A percentile compares a stretch with the other conserved stretches of the same genome.
These are phyloP conservation scores for Melanostoma scalare DNA, from an alignment of 2,888 invertebrate species.

Conservation along the genomic window DNA sequence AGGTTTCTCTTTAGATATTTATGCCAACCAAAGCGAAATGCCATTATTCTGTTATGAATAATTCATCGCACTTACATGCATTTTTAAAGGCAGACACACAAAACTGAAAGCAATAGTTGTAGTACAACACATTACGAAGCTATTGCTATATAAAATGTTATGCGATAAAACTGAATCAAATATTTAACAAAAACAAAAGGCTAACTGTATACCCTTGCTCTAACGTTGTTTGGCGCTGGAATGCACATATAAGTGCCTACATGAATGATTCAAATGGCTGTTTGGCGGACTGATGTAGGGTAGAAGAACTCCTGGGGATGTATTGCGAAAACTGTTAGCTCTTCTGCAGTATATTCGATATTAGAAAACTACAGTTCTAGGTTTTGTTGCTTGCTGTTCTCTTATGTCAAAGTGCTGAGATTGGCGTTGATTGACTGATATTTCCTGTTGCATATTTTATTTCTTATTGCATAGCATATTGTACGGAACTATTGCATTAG, in stretches of 20 bases:
- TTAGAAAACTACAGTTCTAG: slow-evolving; percentile 49
- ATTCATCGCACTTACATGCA: slow-evolving; percentile 71
- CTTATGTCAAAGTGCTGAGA: slow-evolving; percentile 74
- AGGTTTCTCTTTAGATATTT: slow-evolving; percentile 65
- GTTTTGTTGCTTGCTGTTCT: slow-evolving; percentile 5
- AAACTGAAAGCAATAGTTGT: slow-evolving; percentile 60
- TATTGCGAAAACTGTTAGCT: slow-evolving; percentile 33
- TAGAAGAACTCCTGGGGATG: slow-evolving; percentile 55
- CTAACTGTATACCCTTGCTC: slow-evolving; percentile 65
- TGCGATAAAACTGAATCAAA: slow-evolving; percentile 71
- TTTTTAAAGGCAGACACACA: slow-evolving; percentile 63
- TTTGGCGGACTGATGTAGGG: slow-evolving; percentile 51
- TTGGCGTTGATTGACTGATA: slow-evolving; percentile 81
- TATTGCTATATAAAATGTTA: slow-evolving; percentile 33
- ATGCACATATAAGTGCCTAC: slow-evolving; percentile 3
- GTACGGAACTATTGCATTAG: slow-evolving; percentile 40
- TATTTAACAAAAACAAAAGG: slow-evolving; percentile 71
- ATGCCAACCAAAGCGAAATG: slow-evolving; percentile 70
- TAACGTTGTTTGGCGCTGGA: slow-evolving; percentile 47
- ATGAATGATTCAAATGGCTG: slow-evolving; percentile 68
- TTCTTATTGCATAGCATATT: slow-evolving; percentile 33
- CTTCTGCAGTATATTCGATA: slow-evolving; percentile 15
- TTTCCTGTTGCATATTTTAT: slow-evolving; percentile 81
- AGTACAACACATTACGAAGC: slow-evolving; percentile 12
- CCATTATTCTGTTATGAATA: slow-evolving; percentile 70